Conservation (phyloP, 53 echinoderm and acorn worm species). For the Holothuria scabra region DNA sequence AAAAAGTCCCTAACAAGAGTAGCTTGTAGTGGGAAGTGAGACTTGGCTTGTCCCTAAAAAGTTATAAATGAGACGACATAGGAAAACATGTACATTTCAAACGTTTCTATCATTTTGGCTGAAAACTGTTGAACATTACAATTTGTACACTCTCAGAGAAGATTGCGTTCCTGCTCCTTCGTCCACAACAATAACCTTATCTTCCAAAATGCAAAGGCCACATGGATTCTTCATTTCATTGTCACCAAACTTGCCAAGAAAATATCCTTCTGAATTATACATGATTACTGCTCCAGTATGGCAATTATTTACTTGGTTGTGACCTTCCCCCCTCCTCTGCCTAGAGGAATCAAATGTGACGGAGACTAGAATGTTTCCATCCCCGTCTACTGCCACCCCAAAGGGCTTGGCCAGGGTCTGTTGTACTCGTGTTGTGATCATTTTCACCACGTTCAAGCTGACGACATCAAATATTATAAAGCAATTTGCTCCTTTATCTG, state of each 20-base stretch:
- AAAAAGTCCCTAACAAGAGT: too few relatives aligned
- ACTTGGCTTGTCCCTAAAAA: too few relatives aligned
- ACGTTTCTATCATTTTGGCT: too few relatives aligned
- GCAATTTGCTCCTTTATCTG: too few relatives aligned
- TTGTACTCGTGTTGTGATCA: slow-evolving; percentile 1
- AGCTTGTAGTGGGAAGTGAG: too few relatives aligned
- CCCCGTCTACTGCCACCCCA: background rate
- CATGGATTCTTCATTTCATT: background rate
- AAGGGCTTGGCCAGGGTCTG: background rate
- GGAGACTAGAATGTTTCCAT: slow-evolving; percentile 10
- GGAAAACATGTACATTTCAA: too few relatives aligned
- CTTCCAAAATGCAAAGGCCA: background rate
- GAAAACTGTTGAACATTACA: too few relatives aligned
- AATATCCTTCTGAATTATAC: slow-evolving; percentile 25
- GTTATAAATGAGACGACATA: too few relatives aligned
- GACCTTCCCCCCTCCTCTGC: background rate
- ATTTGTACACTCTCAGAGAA: background rate
- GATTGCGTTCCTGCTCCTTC: background rate
- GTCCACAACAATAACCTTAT: background rate
- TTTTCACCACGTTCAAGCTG: too few relatives aligned
- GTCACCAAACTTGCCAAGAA: slow-evolving; percentile 26
- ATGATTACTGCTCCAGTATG: slow-evolving; percentile 1
- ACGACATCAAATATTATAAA: too few relatives aligned
- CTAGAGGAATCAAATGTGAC: slow-evolving; percentile 15
- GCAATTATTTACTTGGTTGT: background rate